A percentile compares a stretch with the other conserved stretches of the same genome.
Evolutionary conservation across 2,888 invertebrate species (phyloP).

Genomic region (Pseudeuparius sepicola): DNA sequence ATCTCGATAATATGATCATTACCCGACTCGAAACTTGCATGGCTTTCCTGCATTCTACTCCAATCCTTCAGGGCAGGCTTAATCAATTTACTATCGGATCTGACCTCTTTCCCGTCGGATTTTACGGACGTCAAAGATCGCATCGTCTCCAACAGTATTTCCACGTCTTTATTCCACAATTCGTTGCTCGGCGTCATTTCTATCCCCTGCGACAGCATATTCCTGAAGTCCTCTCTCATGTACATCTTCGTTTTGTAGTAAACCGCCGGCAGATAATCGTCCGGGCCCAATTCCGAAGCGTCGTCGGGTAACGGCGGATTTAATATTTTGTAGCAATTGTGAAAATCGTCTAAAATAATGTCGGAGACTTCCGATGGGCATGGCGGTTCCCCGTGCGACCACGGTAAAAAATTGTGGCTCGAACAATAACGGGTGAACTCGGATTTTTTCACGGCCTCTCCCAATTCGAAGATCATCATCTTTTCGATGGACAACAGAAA

Average conservation of each 20-base stretch:
- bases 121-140: constrained; percentile 15
- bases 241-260: constrained; percentile 33
- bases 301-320: constrained; percentile 21
- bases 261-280: constrained; percentile 30
- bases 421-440: constrained; percentile 8
- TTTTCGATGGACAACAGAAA: constrained; percentile 34
- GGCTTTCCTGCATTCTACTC: too few species aligned
- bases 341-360: not conserved
- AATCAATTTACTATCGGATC: constrained; percentile 3
- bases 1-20: too few species aligned
- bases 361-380: too few species aligned
- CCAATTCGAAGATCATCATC: constrained; percentile 34
- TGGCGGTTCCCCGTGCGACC: constrained; percentile 8
- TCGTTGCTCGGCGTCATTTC: constrained; percentile 28
- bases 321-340: constrained; percentile 29
- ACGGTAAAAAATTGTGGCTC: constrained; percentile 13
- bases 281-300: too few species aligned
- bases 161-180: constrained; percentile 35
- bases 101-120: constrained; percentile 1
- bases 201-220: constrained; percentile 31
- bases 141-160: constrained; percentile 24
- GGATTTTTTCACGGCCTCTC: constrained; percentile 23
- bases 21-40: too few species aligned
- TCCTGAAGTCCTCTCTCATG: constrained; percentile 36
- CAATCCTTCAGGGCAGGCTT: too few species aligned